Base-by-base conservation (phyloP, 92 coral and sea anemone species). In the Plumapathes pennacea region DNA sequence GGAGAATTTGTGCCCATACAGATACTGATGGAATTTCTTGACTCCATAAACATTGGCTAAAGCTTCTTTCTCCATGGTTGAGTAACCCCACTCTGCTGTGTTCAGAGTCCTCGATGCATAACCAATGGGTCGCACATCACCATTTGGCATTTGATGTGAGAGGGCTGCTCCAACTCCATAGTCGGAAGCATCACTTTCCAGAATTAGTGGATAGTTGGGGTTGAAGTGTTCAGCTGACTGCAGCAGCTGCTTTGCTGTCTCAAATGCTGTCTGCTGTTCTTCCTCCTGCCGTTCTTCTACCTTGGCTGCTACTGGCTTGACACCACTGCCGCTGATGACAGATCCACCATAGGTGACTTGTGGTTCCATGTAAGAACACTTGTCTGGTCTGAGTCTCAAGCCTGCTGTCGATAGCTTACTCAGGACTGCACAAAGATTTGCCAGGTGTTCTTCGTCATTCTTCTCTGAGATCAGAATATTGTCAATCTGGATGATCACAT, bases 11-110 rank as follows among this genome's bases (percentile, higher is more conserved):
- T 33, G 45, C 21, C 81, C 65, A 23, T 62, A 63, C 23, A 63
- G 27, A 49, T 39, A 63, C 56, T 62, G 72, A 57, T 73, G 69
- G 20, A 73, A 62, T 54, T 62, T 62, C 56, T 44, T 63, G 39
- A 64, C 72, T 23, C 71, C 56, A n/a, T n/a, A n/a, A n/a, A n/a
- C n/a, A n/a, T n/a, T n/a, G n/a, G n/a, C n/a, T n/a, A n/a, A n/a
- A n/a, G n/a, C n/a, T n/a, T n/a, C n/a, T n/a, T n/a, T n/a, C n/a
- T n/a, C n/a, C n/a, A n/a, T n/a, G n/a, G n/a, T n/a, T n/a, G n/a
- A n/a, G n/a, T n/a, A n/a, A n/a, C n/a, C n/a, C n/a, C n/a, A n/a
- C n/a, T n/a, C n/a, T n/a, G n/a, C n/a, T n/a, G n/a, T n/a, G n/a
- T n/a, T n/a, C n/a, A n/a, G n/a, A n/a, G n/a, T n/a, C n/a, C n/a